Evolutionary conservation across 1,140 invertebrate species (phyloP), one percentile per base, ranked within the genome.

Genomic region (Vanessa tameamea): DNA sequence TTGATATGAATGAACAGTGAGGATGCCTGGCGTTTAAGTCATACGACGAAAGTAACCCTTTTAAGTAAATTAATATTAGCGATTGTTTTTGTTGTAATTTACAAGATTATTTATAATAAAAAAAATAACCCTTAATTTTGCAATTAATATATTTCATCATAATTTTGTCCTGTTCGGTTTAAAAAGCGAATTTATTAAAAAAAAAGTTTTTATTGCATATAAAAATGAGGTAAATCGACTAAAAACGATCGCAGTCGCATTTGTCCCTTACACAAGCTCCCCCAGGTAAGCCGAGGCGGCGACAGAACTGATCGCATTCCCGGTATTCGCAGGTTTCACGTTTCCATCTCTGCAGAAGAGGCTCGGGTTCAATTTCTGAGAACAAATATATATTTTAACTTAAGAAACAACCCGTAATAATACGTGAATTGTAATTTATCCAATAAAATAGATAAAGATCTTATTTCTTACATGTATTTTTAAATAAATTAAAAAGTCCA

Each of bases 221-320:
- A 31, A 31, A n/a, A 48, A 65, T 48, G 16, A 23, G 47, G 37
- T 43, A 47, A 48, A 65, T 13, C 3, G 20, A 68, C 51, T 66
- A 77, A 61, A 73, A 73, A n/a, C 55, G 57, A 23, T 78, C 71
- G 26, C 77, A 78, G 63, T 78, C 72, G 47, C 73, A 78, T 71
- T 48, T 72, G 48, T 76, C 67, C 14, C 65, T 70, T 12, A 73
- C 67, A 16, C 77, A 78, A 20, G 59, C 71, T 12, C 77, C 77
- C 14, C 70, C 63, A 43, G 73, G 73, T 48, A 78, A 73, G 53
- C 63, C 57, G 9, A 78, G 61, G 20, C 57, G 61, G 26, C 73
- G 73, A 59, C 77, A 78, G 31, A 61, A 47, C n/a, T 53, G 47
- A 37, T 75, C 57, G 51, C 77, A 78, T 23, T 43, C 67, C 12